Evolutionary conservation across 2,888 invertebrate species (phyloP), one percentile per base, ranked within the genome.

Genomic region (Lycophotia porphyrea): DNA sequence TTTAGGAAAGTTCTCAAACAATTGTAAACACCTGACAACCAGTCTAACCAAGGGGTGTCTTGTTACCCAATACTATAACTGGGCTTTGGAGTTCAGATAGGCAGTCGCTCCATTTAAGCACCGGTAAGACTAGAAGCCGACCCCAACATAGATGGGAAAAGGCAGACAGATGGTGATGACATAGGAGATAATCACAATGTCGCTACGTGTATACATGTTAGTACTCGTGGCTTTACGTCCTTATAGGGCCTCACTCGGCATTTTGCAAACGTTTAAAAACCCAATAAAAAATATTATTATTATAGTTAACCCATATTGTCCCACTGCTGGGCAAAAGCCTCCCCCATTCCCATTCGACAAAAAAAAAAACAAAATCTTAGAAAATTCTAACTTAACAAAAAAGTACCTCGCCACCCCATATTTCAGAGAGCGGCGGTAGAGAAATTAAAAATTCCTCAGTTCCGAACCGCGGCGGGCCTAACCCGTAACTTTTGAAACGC

Each of bases 371-470:
- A n/a, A n/a, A n/a, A n/a, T n/a, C n/a, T n/a, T n/a, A n/a, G 18
- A 39, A 81, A 81, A 55, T 75, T 64, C 63, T 31, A 75, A 64
- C 18, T 27, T 55, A 39, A 63, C 47, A 42, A 67, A 66, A 71
- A 63, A 34, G 47, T 27, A 39, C 39, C 42, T 34, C 21, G 27
- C 47, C 47, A n/a, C 27, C 68, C 21, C 64, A 71, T 78, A 72
- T 75, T 80, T 69, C 68, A 55, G 44, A 24, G 47, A 21, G 61
- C 47, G 76, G 44, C 60, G 58, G 65, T 36, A 68, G 61, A 74
- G 77, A 82, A 87, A 81, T 87, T 78, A 87, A 84, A 84, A 86
- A 87, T 82, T 76, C 77, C 71, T 24, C 60, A 74, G 78, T 74
- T 73, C 63, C 76, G 75, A 72, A 27, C 75, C 31, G 36, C 47